A percentile compares a stretch with the other conserved stretches of the same genome.
phyloP scores from a whole-genome alignment of 2,888 invertebrate genomes.

The Drosophila mercatorum region DNA sequence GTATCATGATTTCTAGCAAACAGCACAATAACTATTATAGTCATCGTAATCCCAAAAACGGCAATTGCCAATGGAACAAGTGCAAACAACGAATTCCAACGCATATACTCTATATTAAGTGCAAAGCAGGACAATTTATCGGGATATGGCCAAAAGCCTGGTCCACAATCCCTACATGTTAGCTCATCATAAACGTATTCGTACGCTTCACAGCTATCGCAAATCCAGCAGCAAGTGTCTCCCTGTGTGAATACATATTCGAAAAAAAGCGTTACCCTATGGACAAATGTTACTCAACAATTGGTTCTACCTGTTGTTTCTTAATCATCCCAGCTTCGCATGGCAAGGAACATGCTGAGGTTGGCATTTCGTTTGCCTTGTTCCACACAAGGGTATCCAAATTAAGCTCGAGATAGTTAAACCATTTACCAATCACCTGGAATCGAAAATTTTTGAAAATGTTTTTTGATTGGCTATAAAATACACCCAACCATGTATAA shows the following conservation, averaged over 20 bases:
- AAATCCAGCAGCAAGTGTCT: constrained; percentile 92
- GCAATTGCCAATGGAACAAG: constrained; percentile 88
- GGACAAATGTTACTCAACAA: too few relatives aligned
- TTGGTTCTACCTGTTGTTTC: constrained; percentile 86
- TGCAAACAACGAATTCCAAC: constrained; percentile 88
- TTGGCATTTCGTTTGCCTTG: constrained; percentile 86
- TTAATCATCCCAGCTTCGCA: constrained; percentile 89
- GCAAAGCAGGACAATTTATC: constrained; percentile 88
- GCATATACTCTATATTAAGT: constrained; percentile 87
- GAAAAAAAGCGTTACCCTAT: neutral
- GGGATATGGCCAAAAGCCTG: constrained; percentile 87
- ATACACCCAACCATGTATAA: too few relatives aligned
- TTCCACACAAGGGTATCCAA: constrained; percentile 86
- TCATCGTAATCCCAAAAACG: constrained; percentile 87
- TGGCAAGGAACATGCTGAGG: constrained; percentile 89
- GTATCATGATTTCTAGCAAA: constrained; percentile 89
- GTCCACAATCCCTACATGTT: constrained; percentile 88
- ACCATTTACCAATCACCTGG: constrained; percentile 88
- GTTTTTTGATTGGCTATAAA: too few relatives aligned
- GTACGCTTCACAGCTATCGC: constrained; percentile 89
- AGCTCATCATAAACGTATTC: constrained; percentile 89
- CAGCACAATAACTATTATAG: constrained; percentile 87
- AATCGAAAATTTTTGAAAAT: neutral
- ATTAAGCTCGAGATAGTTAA: constrained; percentile 86
- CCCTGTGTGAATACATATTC: constrained; percentile 82